Base-by-base conservation (phyloP, 2,888 invertebrate species). In the Tigriopus californicus region DNA sequence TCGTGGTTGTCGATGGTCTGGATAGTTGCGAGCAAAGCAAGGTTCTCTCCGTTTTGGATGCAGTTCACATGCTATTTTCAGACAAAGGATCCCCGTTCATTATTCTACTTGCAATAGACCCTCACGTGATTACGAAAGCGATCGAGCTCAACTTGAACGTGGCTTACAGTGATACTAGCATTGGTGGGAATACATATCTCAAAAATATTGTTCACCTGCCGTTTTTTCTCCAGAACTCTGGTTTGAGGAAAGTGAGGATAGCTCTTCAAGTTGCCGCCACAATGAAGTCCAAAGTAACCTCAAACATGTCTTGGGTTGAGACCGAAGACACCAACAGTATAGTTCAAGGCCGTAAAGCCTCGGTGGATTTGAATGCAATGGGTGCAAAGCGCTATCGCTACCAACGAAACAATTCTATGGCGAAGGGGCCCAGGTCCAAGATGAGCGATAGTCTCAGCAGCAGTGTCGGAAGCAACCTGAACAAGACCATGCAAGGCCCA, bases 1-100 rank as follows among this genome's bases (percentile, higher is more conserved):
- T 95, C 1, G 85, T 97, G 5, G 84, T 97, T 13, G 89, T 97
- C 25, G 98, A 98, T 72, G 97, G 97, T 1, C 74, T 98, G 65
- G 98, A 98, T 74, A 92, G 89, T 69, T 95, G 95, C 70, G 97
- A 98, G 69, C 94, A 95, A 67, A 92, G 94, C 68, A 88, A 92
- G 69, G 91, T 94, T 24, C 75, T 94, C 2, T 79, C 88, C 22
- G 82, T 97, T 18, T 76, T 98, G 62, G 97, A 95, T 75, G 88
- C 94, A 0, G 85, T 98, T 57, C 90, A 95, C 72, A 84, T 92
- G 55, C 77, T 98, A 55, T 92, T 98, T 72, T 89, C 91, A 13
- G 88, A 94, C 68, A 82, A 87, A 2, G 85, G 85, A 70, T 83
- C 89, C 63, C 97, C 97, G 0, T 98, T 97, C 74, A 89, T 98